Conservation (phyloP, 2,797 vertebrate genomes). For the Tokudaia tokunoshimensis region DNA sequence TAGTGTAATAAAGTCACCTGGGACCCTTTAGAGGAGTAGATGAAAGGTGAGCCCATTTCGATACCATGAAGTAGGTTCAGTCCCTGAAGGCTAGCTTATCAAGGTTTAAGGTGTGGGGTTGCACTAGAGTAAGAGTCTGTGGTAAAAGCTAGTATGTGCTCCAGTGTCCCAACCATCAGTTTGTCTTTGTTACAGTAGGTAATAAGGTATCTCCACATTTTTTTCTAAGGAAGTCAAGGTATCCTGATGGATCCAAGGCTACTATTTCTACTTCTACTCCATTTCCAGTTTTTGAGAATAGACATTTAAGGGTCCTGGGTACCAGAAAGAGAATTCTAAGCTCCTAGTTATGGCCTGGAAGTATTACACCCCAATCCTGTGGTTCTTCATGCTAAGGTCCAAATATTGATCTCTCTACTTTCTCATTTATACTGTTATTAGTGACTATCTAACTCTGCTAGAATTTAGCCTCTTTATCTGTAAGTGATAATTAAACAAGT, state of each 20-base stretch:
- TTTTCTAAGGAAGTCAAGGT: constrained; percentile 23
- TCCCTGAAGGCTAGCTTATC: neutral
- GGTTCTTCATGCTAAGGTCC: neutral
- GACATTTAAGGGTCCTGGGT: neutral
- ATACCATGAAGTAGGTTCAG: neutral
- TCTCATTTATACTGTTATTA: neutral
- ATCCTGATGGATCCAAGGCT: neutral
- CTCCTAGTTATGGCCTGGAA: neutral
- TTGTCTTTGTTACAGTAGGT: neutral
- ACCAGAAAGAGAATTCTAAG: neutral
- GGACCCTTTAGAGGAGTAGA: neutral
- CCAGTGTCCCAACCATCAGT: too few species aligned
- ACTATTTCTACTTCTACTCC: accelerated
- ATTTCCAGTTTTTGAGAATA: neutral
- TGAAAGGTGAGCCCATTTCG: neutral
- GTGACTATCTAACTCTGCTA: neutral
- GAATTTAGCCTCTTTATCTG: neutral
- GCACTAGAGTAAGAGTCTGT: neutral
- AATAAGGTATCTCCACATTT: neutral
- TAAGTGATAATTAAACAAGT: neutral
- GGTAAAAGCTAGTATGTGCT: neutral
- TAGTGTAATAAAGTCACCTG: too few species aligned
- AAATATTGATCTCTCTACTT: neutral
- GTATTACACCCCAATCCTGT: neutral
- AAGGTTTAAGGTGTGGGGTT: neutral